Base-by-base conservation (phyloP, 2,888 invertebrate genomes). In the Drosophila colorata region DNA sequence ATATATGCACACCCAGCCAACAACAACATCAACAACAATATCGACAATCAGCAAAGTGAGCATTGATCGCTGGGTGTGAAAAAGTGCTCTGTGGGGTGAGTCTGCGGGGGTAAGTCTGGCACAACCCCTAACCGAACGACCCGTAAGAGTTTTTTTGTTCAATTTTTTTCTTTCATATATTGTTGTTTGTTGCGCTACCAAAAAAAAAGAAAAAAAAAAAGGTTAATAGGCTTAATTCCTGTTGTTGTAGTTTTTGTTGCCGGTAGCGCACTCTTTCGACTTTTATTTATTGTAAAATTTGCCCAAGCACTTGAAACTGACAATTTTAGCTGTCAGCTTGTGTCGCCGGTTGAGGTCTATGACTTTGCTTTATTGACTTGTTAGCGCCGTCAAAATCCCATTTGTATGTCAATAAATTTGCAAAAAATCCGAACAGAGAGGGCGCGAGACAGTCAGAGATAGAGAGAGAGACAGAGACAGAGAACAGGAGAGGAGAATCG, bases 271-370 rank as follows among this genome's bases (percentile, higher is more conserved):
- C 52, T 56, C 63, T 66, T 57, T 60, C 59, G 58, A 52, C 53
- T 79, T 74, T 79, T 57, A 69, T 83, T 79, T 74, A 84, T 80
- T 86, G 82, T 86, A 60, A 74, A 88, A 81, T 88, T 88, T 83
- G 87, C 83, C 78, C 81, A 87, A 82, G 70, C 78, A 87, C 88
- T 88, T 87, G 84, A 88, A 85, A 70, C 87, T 75, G 87, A 86
- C 85, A 85, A 85, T 83, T 83, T 80, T 55, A 60, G 68, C 74
- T 84, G 84, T 82, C 83, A 79, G 80, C 18, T 75, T 67, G 64
- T 74, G 57, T 74, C 74, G 58, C 38, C 41, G 56, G 33, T 57
- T 71, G 67, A 69, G 68, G 78, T 76, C 69, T 74, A 67, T 82
- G 82, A 87, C 78, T 85, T 77, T 71, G 83, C 74, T 86, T 84